These are phyloP conservation scores for Entomobrya proxima DNA, from an alignment of 2,888 invertebrate species.

Conservation along the genomic window DNA sequence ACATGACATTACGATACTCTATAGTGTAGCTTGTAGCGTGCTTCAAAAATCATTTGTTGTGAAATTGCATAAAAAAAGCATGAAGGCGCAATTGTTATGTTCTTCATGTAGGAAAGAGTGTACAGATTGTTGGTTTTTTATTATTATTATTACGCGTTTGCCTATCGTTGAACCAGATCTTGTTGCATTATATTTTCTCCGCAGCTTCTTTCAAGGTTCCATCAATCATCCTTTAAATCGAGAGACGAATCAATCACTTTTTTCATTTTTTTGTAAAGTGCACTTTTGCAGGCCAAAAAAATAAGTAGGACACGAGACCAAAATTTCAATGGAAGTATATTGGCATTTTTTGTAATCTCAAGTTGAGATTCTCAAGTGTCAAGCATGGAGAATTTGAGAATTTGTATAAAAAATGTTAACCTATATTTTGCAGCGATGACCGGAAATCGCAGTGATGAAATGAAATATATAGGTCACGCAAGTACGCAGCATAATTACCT, in stretches of 20 bases:
- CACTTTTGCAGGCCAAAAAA: background rate
- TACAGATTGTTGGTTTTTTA: background rate
- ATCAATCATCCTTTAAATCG: conserved; percentile 50
- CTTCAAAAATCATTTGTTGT: too few relatives aligned
- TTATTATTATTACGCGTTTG: background rate
- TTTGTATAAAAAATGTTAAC: background rate
- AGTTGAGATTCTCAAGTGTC: background rate
- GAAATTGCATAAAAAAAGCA: background rate
- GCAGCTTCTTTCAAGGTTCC: conserved; percentile 35
- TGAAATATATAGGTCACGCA: background rate
- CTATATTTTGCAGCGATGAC: background rate
- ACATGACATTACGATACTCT: too few relatives aligned
- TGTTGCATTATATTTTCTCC: background rate
- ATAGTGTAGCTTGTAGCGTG: too few relatives aligned
- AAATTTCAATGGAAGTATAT: background rate
- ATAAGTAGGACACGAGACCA: conserved; percentile 32
- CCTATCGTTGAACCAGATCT: too few relatives aligned
- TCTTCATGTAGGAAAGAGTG: background rate
- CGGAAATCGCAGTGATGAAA: background rate
- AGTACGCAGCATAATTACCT: too few relatives aligned
- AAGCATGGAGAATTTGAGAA: background rate
- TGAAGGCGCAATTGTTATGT: too few relatives aligned
- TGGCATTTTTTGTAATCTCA: background rate
- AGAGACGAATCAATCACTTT: conserved; percentile 13
- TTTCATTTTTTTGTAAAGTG: background rate